Evolutionary conservation across 2,113 vertebrate species (phyloP), one percentile per base, ranked within the genome.

Genomic region (Anolis carolinensis): DNA sequence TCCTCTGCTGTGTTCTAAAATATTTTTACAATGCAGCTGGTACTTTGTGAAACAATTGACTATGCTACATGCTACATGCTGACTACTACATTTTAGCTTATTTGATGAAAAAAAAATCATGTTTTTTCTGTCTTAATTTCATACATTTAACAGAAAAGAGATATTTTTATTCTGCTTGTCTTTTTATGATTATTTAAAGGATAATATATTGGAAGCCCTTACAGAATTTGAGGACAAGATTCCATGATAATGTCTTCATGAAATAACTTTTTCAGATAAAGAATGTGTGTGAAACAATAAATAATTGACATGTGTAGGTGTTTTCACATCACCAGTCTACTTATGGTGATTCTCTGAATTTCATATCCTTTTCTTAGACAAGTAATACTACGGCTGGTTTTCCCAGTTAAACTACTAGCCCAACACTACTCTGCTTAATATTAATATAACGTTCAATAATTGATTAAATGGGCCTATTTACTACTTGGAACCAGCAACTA

Each of bases 31-130:
- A 68, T 73, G 30, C 52, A 71, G 36, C 30, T 83, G 80, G 80
- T 25, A 44, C 39, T 44, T 4, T 44, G 39, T 70, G n/a, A 62
- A 63, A 85, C 79, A 75, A 50, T 55, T 68, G 59, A 70, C 77
- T 79, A 79, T 79, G 36, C 81, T 83, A 71, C 87, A 77, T 1
- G 55, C 75, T 85, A 48, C 16, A 62, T 75, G 30, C 73, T 85
- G 84, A 79, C 75, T 79, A 55, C 82, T 59, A 74, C 75, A 25
- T 76, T 75, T 84, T 52, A 80, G 63, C 78, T 39, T 90, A n/a
- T 18, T 9, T 79, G 39, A 77, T 30, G n/a, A 1, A 25, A 18
- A 4, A 83, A 84, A 79, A 63, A 62, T 6, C 70, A 6, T 1
- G n/a, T 0, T 0, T 2, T 25, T 90, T 90, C 65, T 21, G 81